Evolutionary conservation across 2,113 vertebrate species (phyloP).

Genomic region (Heliornis fulica): DNA sequence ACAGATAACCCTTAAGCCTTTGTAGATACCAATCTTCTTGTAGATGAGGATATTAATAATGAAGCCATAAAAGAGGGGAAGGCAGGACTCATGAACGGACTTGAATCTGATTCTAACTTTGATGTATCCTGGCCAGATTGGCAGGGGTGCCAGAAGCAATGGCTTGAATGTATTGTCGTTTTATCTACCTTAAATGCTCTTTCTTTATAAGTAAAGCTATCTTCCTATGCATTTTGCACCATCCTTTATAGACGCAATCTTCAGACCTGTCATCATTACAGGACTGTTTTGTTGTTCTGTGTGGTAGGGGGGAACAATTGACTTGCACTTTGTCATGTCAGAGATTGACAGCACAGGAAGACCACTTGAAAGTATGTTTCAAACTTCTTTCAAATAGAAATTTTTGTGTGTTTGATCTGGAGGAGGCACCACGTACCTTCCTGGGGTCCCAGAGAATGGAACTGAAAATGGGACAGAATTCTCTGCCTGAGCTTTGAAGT

Average conservation of each 20-base stretch:
- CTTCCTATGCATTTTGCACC: constrained; percentile 14
- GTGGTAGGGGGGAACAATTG: constrained; percentile 34
- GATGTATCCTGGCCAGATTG: background rate
- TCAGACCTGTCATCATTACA: background rate
- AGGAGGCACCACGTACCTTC: background rate
- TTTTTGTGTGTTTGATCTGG: constrained; percentile 24
- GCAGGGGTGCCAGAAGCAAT: constrained; percentile 20
- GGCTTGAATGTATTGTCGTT: constrained; percentile 9
- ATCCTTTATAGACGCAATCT: constrained; percentile 32
- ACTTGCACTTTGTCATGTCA: constrained; percentile 50
- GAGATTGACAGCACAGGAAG: constrained; percentile 39
- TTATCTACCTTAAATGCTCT: constrained; percentile 2
- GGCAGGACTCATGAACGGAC: background rate
- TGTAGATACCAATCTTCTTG: background rate
- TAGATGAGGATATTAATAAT: constrained; percentile 27
- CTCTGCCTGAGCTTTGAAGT: constrained; percentile 10
- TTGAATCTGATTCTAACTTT: background rate
- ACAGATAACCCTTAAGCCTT: background rate
- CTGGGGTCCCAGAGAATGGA: background rate
- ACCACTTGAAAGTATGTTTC: constrained; percentile 18
- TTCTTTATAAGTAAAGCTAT: constrained; percentile 29
- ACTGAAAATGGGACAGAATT: background rate
- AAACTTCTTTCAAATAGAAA: background rate
- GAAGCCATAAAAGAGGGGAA: background rate
- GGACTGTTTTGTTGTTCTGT: background rate